These are phyloP conservation scores for Galagoides demidoff DNA, from an alignment of 2,797 vertebrate species.

Conservation along the genomic window DNA sequence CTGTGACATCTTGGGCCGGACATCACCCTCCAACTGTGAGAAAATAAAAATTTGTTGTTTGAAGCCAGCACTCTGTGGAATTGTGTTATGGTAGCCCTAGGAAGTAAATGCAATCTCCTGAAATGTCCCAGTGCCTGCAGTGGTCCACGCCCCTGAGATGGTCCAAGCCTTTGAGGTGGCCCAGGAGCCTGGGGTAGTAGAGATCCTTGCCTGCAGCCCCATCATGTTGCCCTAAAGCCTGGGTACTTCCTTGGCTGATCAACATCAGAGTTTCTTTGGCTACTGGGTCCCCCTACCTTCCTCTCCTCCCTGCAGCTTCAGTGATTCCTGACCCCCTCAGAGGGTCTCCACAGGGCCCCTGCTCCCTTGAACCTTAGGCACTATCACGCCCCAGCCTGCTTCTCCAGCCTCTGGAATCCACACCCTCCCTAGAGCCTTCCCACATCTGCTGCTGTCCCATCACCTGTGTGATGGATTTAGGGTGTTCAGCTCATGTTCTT, in stretches of 20 bases:
- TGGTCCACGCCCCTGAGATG: neutral
- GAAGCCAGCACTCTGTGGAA: neutral
- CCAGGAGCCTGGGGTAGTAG: neutral
- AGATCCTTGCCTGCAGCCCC: neutral
- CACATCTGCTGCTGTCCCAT: neutral
- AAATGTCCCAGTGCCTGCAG: neutral
- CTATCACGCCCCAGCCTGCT: neutral
- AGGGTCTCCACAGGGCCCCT: neutral
- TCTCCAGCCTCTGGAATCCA: neutral
- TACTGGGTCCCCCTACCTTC: neutral
- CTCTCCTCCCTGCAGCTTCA: neutral
- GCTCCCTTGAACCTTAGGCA: no score
- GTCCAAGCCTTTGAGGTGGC: neutral
- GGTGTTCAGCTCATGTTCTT: neutral
- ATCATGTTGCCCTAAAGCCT: neutral
- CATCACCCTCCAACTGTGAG: neutral
- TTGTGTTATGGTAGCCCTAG: neutral
- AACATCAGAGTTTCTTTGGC: neutral
- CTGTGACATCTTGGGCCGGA: neutral
- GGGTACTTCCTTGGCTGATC: neutral
- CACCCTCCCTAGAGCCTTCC: neutral
- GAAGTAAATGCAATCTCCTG: neutral
- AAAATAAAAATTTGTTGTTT: neutral
- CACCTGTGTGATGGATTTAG: neutral
- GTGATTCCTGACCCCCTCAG: neutral